Conservation (phyloP, 2,797 vertebrate genomes). For the Todus mexicanus region DNA sequence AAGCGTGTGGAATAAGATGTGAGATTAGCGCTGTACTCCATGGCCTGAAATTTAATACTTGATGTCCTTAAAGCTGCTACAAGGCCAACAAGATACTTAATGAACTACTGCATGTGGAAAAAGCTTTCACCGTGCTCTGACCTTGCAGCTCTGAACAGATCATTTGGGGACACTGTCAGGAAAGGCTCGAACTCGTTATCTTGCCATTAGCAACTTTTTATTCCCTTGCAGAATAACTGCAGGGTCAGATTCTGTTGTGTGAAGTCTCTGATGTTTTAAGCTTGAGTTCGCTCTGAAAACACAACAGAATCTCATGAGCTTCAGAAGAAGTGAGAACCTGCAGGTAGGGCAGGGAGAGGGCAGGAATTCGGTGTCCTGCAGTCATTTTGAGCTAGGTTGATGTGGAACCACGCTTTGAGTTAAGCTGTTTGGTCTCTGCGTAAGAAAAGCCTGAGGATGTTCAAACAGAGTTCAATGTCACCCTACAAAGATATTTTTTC, state of each 20-base stretch:
- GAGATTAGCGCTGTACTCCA: neutral
- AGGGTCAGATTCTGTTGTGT: neutral
- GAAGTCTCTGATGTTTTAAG: neutral
- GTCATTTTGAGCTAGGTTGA: neutral
- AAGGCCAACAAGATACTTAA: neutral
- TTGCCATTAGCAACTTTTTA: neutral
- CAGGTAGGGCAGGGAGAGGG: neutral
- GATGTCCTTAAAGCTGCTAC: neutral
- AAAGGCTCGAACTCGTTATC: neutral
- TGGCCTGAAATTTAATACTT: neutral
- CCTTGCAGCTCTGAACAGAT: neutral
- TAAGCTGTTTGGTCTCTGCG: neutral
- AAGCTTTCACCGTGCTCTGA: neutral
- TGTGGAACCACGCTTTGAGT: neutral
- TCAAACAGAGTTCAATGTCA: neutral
- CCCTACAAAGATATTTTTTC: neutral
- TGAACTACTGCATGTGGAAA: neutral
- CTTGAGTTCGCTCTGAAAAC: neutral
- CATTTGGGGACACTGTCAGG: neutral
- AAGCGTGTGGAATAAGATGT: neutral
- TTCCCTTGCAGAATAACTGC: neutral
- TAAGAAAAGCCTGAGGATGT: neutral
- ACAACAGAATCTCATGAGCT: neutral
- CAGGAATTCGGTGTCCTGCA: neutral
- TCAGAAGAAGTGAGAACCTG: neutral